These are phyloP conservation scores for Polydrusus pterygomalis DNA, from an alignment of 2,888 invertebrate genomes.

Conservation along the genomic window DNA sequence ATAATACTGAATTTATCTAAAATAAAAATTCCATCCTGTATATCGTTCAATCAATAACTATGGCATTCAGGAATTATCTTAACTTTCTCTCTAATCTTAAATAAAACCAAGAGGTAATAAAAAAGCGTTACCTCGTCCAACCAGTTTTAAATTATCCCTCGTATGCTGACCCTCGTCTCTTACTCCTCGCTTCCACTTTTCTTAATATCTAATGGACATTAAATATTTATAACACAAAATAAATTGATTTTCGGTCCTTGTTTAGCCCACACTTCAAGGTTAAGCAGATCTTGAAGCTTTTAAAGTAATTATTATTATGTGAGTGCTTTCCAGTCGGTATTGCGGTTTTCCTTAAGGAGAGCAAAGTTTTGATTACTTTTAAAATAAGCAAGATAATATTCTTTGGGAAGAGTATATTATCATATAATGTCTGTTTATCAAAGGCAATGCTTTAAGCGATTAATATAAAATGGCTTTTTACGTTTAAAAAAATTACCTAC, in stretches of 20 bases:
- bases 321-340: slow-evolving; percentile 37
- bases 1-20: no score
- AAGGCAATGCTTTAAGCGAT: not conserved
- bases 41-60: no score
- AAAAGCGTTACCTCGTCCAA: not conserved
- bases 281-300: slow-evolving; percentile 52
- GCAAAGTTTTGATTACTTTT: slow-evolving; percentile 43
- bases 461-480: not conserved
- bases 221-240: slow-evolving; percentile 65
- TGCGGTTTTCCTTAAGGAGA: slow-evolving; percentile 15
- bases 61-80: no score
- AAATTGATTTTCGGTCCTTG: slow-evolving; percentile 58
- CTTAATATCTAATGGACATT: slow-evolving; percentile 63
- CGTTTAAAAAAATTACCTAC: no score
- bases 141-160: slow-evolving; percentile 19
- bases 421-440: not conserved
- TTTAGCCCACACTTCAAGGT: slow-evolving; percentile 48
- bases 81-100: no score
- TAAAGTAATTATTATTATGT: slow-evolving; percentile 55
- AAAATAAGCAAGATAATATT: slow-evolving; percentile 27
- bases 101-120: not conserved
- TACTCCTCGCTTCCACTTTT: slow-evolving; percentile 52
- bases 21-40: no score
- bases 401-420: not conserved
- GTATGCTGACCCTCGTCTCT: slow-evolving; percentile 16